Conservation (phyloP, 2,113 vertebrate genomes). For the Arizona elegans region DNA sequence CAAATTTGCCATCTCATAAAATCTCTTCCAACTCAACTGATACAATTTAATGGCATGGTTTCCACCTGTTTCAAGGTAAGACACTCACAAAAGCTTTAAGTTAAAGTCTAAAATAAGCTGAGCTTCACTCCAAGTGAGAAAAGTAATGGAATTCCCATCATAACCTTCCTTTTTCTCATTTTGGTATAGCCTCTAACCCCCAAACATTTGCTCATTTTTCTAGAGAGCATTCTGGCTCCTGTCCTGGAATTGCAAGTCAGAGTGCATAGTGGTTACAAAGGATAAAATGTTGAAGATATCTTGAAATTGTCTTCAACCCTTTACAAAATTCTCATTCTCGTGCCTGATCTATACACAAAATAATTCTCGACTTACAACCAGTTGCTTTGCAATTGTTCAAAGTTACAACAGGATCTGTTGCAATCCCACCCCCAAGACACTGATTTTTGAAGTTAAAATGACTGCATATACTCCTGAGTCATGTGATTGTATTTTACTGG, state of each 20-base stretch:
- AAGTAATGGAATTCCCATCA: background rate
- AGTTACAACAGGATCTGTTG: background rate
- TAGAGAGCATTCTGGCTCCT: background rate
- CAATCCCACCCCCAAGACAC: background rate
- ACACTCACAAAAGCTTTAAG: background rate
- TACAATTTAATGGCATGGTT: background rate
- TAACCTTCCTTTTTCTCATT: background rate
- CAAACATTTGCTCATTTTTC: background rate
- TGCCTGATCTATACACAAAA: background rate
- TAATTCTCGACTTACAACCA: background rate
- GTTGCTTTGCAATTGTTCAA: background rate
- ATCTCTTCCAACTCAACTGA: background rate
- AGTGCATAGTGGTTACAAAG: background rate
- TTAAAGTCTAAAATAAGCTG: background rate
- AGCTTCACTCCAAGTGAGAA: background rate
- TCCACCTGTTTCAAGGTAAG: background rate
- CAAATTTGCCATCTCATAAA: background rate
- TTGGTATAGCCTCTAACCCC: background rate
- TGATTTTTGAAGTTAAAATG: background rate
- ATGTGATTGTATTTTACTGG: too few species aligned
- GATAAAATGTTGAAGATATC: background rate
- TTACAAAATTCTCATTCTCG: background rate
- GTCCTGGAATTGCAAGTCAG: background rate
- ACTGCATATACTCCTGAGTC: background rate
- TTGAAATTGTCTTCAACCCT: background rate